Percentiles rank a stretch among this genome's conserved stretches.
phyloP scores from a whole-genome alignment of 37 sponge, comb jelly and placozoan genomes.

The Haliclona indistincta region DNA sequence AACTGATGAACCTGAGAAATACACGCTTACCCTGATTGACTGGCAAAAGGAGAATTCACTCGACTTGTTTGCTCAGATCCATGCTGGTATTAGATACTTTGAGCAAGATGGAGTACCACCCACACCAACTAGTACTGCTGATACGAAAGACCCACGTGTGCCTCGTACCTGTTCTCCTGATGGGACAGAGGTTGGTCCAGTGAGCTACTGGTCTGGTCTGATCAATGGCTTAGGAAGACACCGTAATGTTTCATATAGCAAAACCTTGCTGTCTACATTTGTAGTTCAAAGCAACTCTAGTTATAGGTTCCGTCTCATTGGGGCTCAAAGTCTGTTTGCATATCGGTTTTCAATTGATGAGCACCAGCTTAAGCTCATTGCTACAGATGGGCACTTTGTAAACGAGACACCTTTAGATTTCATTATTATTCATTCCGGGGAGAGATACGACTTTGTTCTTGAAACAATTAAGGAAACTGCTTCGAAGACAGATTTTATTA shows the following conservation, averaged over 20 bases:
- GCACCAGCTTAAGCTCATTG: constrained; percentile 45
- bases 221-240: constrained; percentile 61
- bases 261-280: constrained; percentile 19
- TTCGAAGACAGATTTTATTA: constrained; percentile 21
- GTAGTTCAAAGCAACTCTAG: constrained; percentile 3
- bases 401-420: constrained; percentile 28
- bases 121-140: constrained; percentile 1
- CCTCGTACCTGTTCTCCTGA: constrained; percentile 29
- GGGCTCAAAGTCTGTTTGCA: constrained; percentile 33
- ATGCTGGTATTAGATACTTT: no score
- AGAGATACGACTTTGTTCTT: constrained; percentile 65
- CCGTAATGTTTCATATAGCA: background rate
- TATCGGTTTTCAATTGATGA: constrained; percentile 60
- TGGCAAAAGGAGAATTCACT: no score
- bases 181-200: constrained; percentile 59
- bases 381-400: constrained; percentile 54
- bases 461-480: constrained; percentile 20
- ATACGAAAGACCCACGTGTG: background rate
- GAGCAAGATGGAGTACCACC: no score
- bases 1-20: constrained; percentile 39
- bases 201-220: constrained; percentile 49
- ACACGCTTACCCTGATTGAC: constrained; percentile 45
- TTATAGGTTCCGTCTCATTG: constrained; percentile 65
- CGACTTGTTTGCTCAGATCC: no score
- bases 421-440: constrained; percentile 54